Base-by-base conservation (phyloP, 2,113 vertebrate species). In the Tragelaphus scriptus region DNA sequence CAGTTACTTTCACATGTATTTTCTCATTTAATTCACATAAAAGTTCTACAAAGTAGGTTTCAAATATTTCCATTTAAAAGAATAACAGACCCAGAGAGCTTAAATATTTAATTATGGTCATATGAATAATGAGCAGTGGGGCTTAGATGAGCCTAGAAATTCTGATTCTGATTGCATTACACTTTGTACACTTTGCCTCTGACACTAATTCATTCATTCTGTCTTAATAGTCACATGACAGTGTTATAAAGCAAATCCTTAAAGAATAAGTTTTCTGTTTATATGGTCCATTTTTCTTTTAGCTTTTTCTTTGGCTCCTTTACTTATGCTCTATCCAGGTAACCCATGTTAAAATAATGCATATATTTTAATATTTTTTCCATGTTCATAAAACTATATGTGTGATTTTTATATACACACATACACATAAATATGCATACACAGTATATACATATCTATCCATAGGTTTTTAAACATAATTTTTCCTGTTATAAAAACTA, bases 51-150 rank as follows among this genome's bases (percentile, higher is more conserved):
- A 90, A 79, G 36, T n/a, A 58, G 32, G 19, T 88, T 92, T 85
- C 81, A 85, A 75, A 75, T 81, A 94, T 61, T 53, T 71, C 6
- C 40, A 92, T n/a, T 94, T 94, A 55, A 82, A 94, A 97, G 81
- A 94, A 93, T 7, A 61, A 61, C 15, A 58, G 13, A 82, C 3
- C 14, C 47, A 93, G 13, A 77, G 40, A 96, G 7, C 28, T 88
- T 53, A 44, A 80, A 19, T n/a, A 88, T 93, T 91, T 94, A 61
- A 84, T 86, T 93, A 75, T 55, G 40, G 30, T 36, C 15, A 77
- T 8, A 91, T 51, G 61, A 77, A 36, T 44, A 75, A 91, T 5
- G 3, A 91, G 28, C 26, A 53, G 21, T 49, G 49, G 28, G 32
- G 65, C 25, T 87, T 82, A 80, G 58, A 71, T 3, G 6, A n/a